These are phyloP conservation scores for Heliconius aoede DNA, from an alignment of 2,888 invertebrate genomes.

Conservation along the genomic window DNA sequence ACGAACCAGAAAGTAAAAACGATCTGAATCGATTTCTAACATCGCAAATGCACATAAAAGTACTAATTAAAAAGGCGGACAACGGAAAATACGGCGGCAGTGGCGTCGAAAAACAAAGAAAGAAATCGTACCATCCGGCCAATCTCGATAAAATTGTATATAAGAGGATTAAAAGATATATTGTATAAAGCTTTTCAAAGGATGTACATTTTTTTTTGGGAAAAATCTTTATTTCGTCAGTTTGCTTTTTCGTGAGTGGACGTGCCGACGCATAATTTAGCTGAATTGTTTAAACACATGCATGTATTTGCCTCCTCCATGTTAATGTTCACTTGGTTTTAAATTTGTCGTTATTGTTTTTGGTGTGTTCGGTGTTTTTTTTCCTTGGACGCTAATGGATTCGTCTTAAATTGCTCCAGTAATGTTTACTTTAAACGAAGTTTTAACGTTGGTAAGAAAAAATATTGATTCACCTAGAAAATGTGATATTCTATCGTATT, in stretches of 20 bases:
- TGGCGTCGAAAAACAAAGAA: slow-evolving; percentile 53
- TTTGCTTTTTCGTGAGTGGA: slow-evolving; percentile 64
- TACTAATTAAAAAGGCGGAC: slow-evolving; percentile 54
- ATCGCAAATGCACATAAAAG: slow-evolving; percentile 46
- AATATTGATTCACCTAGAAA: slow-evolving; percentile 3
- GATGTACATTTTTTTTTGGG: slow-evolving; percentile 62
- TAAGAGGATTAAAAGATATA: slow-evolving; percentile 82
- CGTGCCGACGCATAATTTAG: slow-evolving; percentile 69
- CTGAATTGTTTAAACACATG: slow-evolving; percentile 56
- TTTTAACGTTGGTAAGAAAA: not conserved
- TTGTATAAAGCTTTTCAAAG: slow-evolving; percentile 76
- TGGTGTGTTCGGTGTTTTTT: slow-evolving; percentile 49
- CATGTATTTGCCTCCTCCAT: slow-evolving; percentile 64
- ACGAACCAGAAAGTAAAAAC: slow-evolving; percentile 37
- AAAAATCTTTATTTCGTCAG: slow-evolving; percentile 74
- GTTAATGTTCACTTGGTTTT: slow-evolving; percentile 63
- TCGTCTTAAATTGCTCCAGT: slow-evolving; percentile 40
- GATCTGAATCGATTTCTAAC: slow-evolving; percentile 42
- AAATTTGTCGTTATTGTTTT: slow-evolving; percentile 50
- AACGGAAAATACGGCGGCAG: slow-evolving; percentile 54
- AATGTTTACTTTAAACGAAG: slow-evolving; percentile 31
- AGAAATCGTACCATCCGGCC: slow-evolving; percentile 58
- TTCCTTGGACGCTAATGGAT: slow-evolving; percentile 44
- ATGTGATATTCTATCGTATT: not conserved
- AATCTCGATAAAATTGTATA: slow-evolving; percentile 80